Evolutionary conservation across 1,140 invertebrate genomes (phyloP), one percentile per base, ranked within the genome.

Genomic region (Drosophila nikananu): DNA sequence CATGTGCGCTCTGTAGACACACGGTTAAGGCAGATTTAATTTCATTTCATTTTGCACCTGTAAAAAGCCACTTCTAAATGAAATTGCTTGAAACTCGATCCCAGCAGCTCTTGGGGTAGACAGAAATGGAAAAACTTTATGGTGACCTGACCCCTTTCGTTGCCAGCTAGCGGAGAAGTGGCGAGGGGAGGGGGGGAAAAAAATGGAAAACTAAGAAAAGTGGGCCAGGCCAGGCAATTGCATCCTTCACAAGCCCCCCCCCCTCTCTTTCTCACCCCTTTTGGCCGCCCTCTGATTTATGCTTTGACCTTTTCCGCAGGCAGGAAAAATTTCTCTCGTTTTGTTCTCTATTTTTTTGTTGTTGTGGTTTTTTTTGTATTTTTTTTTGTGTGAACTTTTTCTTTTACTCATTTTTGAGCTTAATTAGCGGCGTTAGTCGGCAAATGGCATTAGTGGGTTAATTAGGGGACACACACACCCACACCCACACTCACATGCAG

Each of bases 221-320:
- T 86, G 77, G 68, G 80, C 49, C 84, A 83, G 77, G 77, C 54
- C 67, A 73, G 71, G 71, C 81, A 89, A 87, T 89, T 87, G 84
- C 84, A 87, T 71, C 73, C 58, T 71, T 54, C 44, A 55, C 17
- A 13, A 17, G 32, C 32, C 19, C 5, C 21, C 13, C 13, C 19
- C 32, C 32, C 32, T 10, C 32, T 1, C 7, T 32, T 9, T 41
- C 37, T 39, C 27, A 1, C 30, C 15, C 2, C 35, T 32, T 58
- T 19, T 13, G n/a, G 19, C 27, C 25, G 12, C 39, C 59, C 66
- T 61, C 81, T 89, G 81, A 89, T 89, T 89, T 89, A 89, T 89
- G 86, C 81, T 89, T 89, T 89, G 86, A 89, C 84, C 84, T 86
- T 86, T 86, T 87, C 83, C 83, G 83, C 83, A 84, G 78, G 77